These are phyloP conservation scores for Euzophera pinguis DNA, from an alignment of 2,888 invertebrate genomes.

Conservation along the genomic window DNA sequence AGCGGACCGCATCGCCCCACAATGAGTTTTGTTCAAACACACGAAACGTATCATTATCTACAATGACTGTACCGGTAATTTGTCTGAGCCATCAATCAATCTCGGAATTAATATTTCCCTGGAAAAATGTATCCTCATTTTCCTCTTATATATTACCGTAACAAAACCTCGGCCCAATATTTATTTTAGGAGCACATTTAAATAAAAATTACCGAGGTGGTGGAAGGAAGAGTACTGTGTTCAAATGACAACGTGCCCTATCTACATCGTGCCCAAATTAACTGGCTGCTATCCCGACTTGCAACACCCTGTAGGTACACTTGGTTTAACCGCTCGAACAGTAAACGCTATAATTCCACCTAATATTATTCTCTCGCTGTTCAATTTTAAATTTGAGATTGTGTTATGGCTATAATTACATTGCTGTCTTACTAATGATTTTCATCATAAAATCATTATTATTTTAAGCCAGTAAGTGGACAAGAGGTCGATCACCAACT, in stretches of 20 bases:
- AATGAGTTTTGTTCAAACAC: neutral
- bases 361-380: constrained; percentile 15
- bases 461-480: too few species aligned
- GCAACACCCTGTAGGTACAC: constrained; percentile 29
- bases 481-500: too few species aligned
- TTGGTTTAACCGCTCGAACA: constrained; percentile 39
- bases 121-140: constrained; percentile 25
- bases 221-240: constrained; percentile 43
- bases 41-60: constrained; percentile 4
- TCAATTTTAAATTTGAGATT: constrained; percentile 14
- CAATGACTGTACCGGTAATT: constrained; percentile 31
- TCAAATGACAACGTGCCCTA: constrained; percentile 63
- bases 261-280: constrained; percentile 70
- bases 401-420: neutral
- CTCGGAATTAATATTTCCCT: constrained; percentile 31
- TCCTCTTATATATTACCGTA: constrained; percentile 14
- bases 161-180: constrained; percentile 33
- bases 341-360: constrained; percentile 25
- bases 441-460: too few species aligned
- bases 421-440: too few species aligned
- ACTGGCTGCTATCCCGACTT: constrained; percentile 51
- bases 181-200: constrained; percentile 46
- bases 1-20: neutral
- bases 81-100: constrained; percentile 34
- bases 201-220: constrained; percentile 60